Evolutionary conservation across 2,797 vertebrate genomes (phyloP).

Genomic region (Tokudaia muenninki): DNA sequence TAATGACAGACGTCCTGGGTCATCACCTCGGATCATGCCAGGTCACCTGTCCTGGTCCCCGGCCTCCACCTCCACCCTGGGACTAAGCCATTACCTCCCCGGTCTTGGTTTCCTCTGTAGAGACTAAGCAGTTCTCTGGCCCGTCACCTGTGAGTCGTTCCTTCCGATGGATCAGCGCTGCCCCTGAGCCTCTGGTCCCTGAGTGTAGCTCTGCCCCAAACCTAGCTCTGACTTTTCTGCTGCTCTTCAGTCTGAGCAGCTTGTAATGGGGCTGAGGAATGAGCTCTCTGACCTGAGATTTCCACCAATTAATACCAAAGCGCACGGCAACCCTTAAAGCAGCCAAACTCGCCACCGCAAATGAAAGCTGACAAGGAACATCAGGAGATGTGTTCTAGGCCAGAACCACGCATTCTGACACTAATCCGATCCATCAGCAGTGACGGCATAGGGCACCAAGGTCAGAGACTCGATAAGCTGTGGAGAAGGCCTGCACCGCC

Average conservation of each 20-base stretch:
- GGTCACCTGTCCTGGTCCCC: too few relatives aligned
- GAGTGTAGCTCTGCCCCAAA: neutral
- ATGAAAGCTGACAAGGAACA: conserved; percentile 50
- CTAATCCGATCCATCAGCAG: conserved; percentile 38
- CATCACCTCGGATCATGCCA: neutral
- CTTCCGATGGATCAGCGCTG: neutral
- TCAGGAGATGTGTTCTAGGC: conserved; percentile 51
- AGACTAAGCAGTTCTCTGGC: neutral
- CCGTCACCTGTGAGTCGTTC: neutral
- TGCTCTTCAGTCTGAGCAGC: neutral
- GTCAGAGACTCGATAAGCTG: neutral
- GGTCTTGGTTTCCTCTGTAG: neutral
- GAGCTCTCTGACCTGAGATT: conserved; percentile 41
- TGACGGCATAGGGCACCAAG: neutral
- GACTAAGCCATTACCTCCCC: neutral
- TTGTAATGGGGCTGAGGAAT: neutral
- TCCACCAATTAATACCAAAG: conserved; percentile 1
- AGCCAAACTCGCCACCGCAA: conserved; percentile 45
- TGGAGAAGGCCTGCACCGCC: neutral
- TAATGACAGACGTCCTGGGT: neutral
- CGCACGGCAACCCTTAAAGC: neutral
- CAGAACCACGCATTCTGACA: conserved; percentile 6
- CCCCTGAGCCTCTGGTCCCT: neutral
- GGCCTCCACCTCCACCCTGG: neutral
- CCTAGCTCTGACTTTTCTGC: neutral